Percentiles rank a stretch among this genome's conserved stretches.
phyloP scores from a whole-genome alignment of 2,797 vertebrate species.

The Harpagifer antarcticus region DNA sequence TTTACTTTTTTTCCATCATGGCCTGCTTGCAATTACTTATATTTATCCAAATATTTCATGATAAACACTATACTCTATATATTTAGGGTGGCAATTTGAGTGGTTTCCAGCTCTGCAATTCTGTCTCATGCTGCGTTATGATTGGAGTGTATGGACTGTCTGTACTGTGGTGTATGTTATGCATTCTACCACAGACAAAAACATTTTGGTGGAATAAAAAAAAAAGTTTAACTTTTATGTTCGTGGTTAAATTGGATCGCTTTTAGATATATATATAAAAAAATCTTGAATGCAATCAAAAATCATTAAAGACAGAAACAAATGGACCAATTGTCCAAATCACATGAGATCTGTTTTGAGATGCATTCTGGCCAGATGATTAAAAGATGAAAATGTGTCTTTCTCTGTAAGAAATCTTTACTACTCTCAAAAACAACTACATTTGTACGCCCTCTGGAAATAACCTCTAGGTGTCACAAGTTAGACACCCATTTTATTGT shows the following conservation, averaged over 20 bases:
- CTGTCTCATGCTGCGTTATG: conserved; percentile 9
- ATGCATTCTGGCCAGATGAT: not conserved
- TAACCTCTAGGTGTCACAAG: not conserved
- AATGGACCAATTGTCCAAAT: not conserved
- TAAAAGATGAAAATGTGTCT: not conserved
- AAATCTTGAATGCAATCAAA: not conserved
- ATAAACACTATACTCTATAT: not conserved
- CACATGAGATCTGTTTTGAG: not conserved
- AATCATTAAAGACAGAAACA: not conserved
- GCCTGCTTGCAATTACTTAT: conserved; percentile 30
- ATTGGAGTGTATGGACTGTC: not conserved
- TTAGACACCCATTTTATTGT: no score
- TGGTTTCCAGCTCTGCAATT: conserved; percentile 19
- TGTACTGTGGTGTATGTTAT: not conserved
- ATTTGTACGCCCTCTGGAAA: not conserved
- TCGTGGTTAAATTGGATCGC: not conserved
- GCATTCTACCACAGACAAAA: not conserved
- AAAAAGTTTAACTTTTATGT: not conserved
- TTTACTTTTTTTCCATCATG: conserved; percentile 18
- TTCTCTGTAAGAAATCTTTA: not conserved
- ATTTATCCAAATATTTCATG: conserved; percentile 23
- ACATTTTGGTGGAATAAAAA: not conserved
- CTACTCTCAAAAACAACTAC: not conserved
- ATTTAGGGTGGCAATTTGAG: not conserved
- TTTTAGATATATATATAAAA: not conserved